Percentiles rank a stretch among this genome's conserved stretches.
Evolutionary conservation across 2,797 vertebrate species (phyloP).

Genomic region (Tolypeutes matacus): DNA sequence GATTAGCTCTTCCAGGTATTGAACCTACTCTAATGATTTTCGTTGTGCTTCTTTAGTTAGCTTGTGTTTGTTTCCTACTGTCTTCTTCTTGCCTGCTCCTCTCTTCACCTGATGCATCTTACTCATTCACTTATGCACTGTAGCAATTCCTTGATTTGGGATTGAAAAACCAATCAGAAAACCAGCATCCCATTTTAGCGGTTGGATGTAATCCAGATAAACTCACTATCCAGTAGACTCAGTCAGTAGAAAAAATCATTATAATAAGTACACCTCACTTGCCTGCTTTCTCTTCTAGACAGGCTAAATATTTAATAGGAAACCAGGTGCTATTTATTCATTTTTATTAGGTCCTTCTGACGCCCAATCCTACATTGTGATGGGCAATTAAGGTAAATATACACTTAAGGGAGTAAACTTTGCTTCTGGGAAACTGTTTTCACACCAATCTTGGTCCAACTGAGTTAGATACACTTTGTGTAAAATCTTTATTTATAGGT

Average conservation of each 20-base stretch:
- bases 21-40: neutral
- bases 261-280: constrained; percentile 65
- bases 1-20: neutral
- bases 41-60: neutral
- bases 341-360: constrained; percentile 80
- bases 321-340: constrained; percentile 77
- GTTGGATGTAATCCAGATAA: constrained; percentile 55
- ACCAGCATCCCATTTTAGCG: neutral
- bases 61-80: neutral
- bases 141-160: neutral
- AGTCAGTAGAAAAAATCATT: constrained; percentile 67
- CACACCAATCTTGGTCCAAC: neutral
- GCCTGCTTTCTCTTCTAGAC: constrained; percentile 67
- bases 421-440: constrained; percentile 63
- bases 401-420: constrained; percentile 57
- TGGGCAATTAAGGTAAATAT: constrained; percentile 81
- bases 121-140: neutral
- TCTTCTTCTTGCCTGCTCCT: neutral
- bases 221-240: constrained; percentile 55
- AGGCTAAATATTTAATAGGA: constrained; percentile 80
- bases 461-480: constrained; percentile 65
- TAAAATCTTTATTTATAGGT: constrained; percentile 40
- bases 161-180: constrained; percentile 59
- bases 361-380: constrained; percentile 60
- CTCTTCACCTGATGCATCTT: neutral